phyloP scores from a whole-genome alignment of 2,888 invertebrate species.

The Vesta saturnalis region DNA sequence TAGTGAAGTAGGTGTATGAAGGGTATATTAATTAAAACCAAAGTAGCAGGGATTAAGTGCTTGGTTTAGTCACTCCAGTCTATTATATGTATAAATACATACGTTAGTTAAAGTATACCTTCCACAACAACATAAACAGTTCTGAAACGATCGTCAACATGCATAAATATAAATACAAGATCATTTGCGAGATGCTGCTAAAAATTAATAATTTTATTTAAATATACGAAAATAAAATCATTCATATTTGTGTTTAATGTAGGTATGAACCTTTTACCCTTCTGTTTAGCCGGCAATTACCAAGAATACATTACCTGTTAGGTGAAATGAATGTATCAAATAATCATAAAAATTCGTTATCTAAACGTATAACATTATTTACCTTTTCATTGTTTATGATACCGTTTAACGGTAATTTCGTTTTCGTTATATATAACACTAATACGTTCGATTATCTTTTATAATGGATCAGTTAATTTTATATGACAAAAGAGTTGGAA shows the following conservation, averaged over 20 bases:
- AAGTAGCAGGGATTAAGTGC: too few species aligned
- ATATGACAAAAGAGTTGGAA: not conserved
- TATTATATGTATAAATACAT: too few species aligned
- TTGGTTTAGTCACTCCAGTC: too few species aligned
- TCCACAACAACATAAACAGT: too few species aligned
- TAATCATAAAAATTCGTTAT: constrained; percentile 1
- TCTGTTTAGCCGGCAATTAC: not conserved
- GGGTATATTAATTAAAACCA: too few species aligned
- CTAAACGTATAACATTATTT: not conserved
- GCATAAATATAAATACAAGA: too few species aligned
- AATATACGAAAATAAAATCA: not conserved
- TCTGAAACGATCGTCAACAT: too few species aligned
- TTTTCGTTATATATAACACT: not conserved
- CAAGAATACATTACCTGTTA: constrained; percentile 1
- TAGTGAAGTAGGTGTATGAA: too few species aligned
- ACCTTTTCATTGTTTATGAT: not conserved
- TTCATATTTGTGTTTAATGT: too few species aligned
- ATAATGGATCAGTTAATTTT: not conserved
- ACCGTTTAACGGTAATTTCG: not conserved
- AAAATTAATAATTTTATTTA: too few species aligned
- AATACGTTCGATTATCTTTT: not conserved
- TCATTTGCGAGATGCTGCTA: too few species aligned
- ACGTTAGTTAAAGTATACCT: too few species aligned
- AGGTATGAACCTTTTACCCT: not conserved
- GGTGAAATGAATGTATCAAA: not conserved